Evolutionary conservation across 2,797 vertebrate species (phyloP).

Genomic region (Eulemur rubriventer): DNA sequence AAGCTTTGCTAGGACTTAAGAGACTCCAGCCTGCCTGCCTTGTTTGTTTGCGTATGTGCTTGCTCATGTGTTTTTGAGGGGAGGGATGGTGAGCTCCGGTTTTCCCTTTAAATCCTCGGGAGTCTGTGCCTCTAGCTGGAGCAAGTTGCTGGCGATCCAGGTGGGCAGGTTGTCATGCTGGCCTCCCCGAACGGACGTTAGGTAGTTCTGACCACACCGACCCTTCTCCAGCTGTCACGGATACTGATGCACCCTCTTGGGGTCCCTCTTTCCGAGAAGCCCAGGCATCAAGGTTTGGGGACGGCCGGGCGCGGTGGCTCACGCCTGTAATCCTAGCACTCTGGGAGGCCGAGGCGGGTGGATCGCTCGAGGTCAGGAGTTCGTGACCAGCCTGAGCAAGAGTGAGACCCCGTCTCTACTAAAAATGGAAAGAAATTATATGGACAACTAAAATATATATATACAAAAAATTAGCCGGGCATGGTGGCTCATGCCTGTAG

Average conservation of each 20-base stretch:
- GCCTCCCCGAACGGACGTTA: not conserved
- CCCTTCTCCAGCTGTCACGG: not conserved
- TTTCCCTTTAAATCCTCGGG: not conserved
- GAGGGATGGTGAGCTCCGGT: not conserved
- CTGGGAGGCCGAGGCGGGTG: too few species aligned
- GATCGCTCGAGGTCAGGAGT: too few species aligned
- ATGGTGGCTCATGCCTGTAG: too few species aligned
- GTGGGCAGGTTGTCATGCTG: not conserved
- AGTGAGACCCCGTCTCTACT: too few species aligned
- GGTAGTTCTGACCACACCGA: not conserved
- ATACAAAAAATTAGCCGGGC: too few species aligned
- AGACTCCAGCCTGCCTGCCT: not conserved
- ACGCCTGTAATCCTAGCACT: too few species aligned
- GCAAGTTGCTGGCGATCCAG: not conserved
- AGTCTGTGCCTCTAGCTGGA: not conserved
- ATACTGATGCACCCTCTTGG: accelerated
- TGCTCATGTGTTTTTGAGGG: not conserved
- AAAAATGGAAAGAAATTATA: too few species aligned
- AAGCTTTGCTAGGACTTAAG: not conserved
- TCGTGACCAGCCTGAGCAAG: too few species aligned
- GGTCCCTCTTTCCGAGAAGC: not conserved
- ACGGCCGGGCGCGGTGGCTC: too few species aligned
- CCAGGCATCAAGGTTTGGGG: not conserved
- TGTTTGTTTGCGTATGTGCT: not conserved
- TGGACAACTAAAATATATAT: too few species aligned